phyloP scores from a whole-genome alignment of 2,888 invertebrate genomes.

The Eristalis pertinax region DNA sequence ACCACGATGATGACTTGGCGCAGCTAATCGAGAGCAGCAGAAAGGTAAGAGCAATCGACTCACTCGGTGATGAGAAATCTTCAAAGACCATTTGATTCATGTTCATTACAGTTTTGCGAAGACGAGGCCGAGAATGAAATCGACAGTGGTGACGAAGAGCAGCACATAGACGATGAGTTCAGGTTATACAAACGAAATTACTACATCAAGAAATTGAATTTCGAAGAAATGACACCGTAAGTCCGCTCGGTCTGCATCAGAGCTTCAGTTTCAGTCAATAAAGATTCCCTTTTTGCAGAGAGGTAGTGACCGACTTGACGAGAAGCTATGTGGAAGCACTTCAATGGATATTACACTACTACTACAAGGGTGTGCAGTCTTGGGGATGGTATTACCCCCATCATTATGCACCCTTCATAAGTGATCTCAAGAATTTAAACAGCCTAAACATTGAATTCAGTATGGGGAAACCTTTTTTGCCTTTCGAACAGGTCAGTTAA shows the following conservation, averaged over 20 bases:
- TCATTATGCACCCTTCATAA: conserved; percentile 98
- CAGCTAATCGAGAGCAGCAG: conserved; percentile 77
- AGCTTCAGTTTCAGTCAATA: neutral
- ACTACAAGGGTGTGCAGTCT: conserved; percentile 97
- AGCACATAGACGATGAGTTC: conserved; percentile 88
- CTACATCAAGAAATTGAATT: conserved; percentile 94
- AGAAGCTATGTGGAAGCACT: conserved; percentile 95
- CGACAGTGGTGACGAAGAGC: conserved; percentile 82
- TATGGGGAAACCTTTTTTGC: conserved; percentile 92
- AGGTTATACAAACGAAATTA: conserved; percentile 93
- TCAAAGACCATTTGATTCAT: conserved; percentile 72
- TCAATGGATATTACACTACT: conserved; percentile 98
- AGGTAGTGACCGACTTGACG: conserved; percentile 90
- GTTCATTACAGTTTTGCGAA: conserved; percentile 73
- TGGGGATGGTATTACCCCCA: conserved; percentile 99
- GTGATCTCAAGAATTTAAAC: conserved; percentile 93
- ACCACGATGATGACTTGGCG: conserved; percentile 76
- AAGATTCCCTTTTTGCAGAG: conserved; percentile 83
- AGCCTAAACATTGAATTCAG: conserved; percentile 91
- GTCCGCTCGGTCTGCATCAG: conserved; percentile 75
- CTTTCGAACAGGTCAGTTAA: conserved; percentile 90
- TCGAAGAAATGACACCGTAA: conserved; percentile 89
- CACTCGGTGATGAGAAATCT: neutral
- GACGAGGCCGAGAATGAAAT: conserved; percentile 80
- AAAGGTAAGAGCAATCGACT: conserved; percentile 73